These are phyloP conservation scores for Eleutherodactylus coqui DNA, from an alignment of 2,797 vertebrate species.

Conservation along the genomic window DNA sequence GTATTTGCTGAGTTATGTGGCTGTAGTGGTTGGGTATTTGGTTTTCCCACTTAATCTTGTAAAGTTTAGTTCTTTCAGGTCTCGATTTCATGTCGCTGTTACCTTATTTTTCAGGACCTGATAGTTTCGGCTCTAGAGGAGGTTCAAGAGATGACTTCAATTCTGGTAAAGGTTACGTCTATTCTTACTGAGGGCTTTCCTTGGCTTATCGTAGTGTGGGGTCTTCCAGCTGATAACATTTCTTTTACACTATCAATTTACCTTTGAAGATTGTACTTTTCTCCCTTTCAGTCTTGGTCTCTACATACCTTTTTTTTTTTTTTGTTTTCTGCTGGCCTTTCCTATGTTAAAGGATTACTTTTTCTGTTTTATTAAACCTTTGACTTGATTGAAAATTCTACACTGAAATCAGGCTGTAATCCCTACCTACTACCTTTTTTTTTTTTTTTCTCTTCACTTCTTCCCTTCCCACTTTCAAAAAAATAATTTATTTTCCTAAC, in stretches of 20 bases:
- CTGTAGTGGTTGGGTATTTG: constrained; percentile 2
- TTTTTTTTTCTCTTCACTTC: no score
- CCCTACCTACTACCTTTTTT: no score
- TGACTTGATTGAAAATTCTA: neutral
- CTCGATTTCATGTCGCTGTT: constrained; percentile 69
- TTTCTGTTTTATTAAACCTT: neutral
- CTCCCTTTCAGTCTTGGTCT: neutral
- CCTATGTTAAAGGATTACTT: neutral
- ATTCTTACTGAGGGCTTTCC: constrained; percentile 26
- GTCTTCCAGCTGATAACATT: neutral
- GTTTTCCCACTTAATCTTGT: neutral
- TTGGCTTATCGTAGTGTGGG: neutral
- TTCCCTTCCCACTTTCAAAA: no score
- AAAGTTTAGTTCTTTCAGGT: constrained; percentile 33
- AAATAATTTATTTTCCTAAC: no score
- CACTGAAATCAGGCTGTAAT: no score
- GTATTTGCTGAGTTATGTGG: neutral
- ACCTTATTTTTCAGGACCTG: constrained; percentile 82
- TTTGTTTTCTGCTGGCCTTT: neutral
- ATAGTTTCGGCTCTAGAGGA: constrained; percentile 86
- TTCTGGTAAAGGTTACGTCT: constrained; percentile 75
- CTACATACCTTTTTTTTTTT: neutral
- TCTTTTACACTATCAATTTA: neutral
- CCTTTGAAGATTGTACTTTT: neutral
- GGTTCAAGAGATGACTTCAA: constrained; percentile 81